phyloP scores from a whole-genome alignment of 1,140 invertebrate genomes.

The Tetraneura akinire region DNA sequence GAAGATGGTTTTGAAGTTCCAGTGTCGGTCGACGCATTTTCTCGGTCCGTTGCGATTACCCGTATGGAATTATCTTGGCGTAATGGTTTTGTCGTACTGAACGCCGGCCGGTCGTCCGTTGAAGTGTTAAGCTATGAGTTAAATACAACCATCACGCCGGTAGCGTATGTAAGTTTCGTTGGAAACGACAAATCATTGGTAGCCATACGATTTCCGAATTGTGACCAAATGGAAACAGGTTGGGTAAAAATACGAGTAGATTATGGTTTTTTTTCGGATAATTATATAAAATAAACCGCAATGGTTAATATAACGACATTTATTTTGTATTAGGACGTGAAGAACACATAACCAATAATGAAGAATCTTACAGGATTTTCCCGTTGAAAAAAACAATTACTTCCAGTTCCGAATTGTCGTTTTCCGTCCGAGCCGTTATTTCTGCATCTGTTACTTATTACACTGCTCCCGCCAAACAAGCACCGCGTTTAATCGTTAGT shows the following conservation, averaged over 20 bases:
- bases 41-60: not conserved
- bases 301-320: no score
- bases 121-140: not conserved
- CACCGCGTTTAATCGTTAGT: constrained; percentile 1
- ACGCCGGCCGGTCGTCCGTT: not conserved
- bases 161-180: not conserved
- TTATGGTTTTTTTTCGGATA: no score
- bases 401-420: constrained; percentile 21
- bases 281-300: no score
- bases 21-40: not conserved
- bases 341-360: constrained; percentile 30
- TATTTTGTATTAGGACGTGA: not conserved
- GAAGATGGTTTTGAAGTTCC: not conserved
- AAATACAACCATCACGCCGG: not conserved
- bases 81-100: constrained; percentile 23
- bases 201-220: not conserved
- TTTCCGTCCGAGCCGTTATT: constrained; percentile 19
- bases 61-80: constrained; percentile 17
- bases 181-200: not conserved
- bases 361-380: not conserved
- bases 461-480: not conserved
- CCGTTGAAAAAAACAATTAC: constrained; percentile 5
- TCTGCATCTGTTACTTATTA: constrained; percentile 33
- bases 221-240: not conserved
- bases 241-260: no score